phyloP scores from a whole-genome alignment of 2,113 vertebrate species.

The Cyanistes caeruleus region DNA sequence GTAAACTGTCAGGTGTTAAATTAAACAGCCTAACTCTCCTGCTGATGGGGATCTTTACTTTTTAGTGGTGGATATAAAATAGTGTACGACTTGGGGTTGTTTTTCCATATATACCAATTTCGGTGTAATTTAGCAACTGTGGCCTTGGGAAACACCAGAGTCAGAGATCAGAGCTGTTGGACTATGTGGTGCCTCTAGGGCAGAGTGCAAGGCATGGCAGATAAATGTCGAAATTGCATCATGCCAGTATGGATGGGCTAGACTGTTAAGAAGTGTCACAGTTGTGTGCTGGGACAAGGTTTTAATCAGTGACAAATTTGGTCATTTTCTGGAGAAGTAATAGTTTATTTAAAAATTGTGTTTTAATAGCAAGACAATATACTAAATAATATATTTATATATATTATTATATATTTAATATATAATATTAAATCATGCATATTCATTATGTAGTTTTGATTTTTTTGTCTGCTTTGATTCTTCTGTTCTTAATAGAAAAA shows the following conservation, averaged over 20 bases:
- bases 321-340: not conserved
- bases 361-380: not conserved
- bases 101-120: not conserved
- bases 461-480: not conserved
- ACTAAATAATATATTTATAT: too few relatives aligned
- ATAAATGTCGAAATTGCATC: not conserved
- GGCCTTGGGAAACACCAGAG: not conserved
- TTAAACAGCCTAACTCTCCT: not conserved
- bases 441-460: not conserved
- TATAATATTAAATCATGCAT: not conserved
- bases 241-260: not conserved
- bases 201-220: not conserved
- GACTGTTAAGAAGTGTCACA: not conserved
- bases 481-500: not conserved
- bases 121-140: not conserved
- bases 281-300: accelerated
- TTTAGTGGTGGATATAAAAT: not conserved
- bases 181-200: not conserved
- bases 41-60: not conserved
- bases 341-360: not conserved
- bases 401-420: too few relatives aligned
- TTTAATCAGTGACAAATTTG: not conserved
- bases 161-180: not conserved
- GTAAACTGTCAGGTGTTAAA: not conserved
- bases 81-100: not conserved